A percentile compares a stretch with the other conserved stretches of the same genome.
Evolutionary conservation across 2,888 invertebrate species (phyloP).

Genomic region (Gastrophysa polygoni): DNA sequence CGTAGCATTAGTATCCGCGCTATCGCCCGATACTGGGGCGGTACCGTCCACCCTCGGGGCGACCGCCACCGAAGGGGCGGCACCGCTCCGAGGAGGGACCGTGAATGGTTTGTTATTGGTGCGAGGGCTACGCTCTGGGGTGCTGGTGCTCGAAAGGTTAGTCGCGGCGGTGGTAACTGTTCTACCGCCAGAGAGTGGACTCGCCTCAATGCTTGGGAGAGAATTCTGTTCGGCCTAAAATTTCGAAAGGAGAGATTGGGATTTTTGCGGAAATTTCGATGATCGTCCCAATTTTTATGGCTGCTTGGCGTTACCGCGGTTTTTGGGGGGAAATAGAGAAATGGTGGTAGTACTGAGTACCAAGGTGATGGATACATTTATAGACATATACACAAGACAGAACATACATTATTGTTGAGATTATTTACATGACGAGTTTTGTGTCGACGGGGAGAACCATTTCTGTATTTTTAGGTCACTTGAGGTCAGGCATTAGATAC

Average conservation of each 20-base stretch:
- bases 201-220: constrained; percentile 33
- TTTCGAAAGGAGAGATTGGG: constrained; percentile 22
- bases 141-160: constrained; percentile 20
- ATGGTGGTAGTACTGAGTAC: constrained; percentile 21
- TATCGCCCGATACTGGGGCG: constrained; percentile 36
- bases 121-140: constrained; percentile 3
- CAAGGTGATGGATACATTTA: constrained; percentile 11
- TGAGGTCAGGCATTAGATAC: constrained; percentile 18
- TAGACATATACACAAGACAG: constrained; percentile 20
- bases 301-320: constrained; percentile 6
- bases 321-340: constrained; percentile 32
- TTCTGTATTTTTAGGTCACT: constrained; percentile 38
- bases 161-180: constrained; percentile 30
- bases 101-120: background rate
- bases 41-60: no score
- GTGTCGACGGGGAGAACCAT: constrained; percentile 23
- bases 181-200: constrained; percentile 37
- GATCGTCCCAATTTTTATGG: constrained; percentile 16
- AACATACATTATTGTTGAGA: background rate
- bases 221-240: constrained; percentile 45
- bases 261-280: background rate
- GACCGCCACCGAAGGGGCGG: constrained; percentile 13
- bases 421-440: background rate
- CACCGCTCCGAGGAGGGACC: background rate
- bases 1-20: constrained; percentile 56